Conservation (phyloP, 2,797 vertebrate genomes). For the Poeciliopsis gracilis region DNA sequence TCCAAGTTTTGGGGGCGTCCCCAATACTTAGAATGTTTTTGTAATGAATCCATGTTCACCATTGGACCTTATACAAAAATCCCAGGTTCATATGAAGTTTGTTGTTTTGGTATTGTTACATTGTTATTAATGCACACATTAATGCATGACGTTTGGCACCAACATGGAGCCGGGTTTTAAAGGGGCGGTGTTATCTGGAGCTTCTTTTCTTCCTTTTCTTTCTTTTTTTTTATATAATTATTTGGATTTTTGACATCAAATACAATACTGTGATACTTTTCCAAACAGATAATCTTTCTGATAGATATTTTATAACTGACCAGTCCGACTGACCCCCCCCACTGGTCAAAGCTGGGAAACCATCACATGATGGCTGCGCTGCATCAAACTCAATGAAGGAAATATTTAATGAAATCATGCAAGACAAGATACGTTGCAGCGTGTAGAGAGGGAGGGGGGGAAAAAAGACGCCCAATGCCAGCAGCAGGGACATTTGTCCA, state of each 20-base stretch:
- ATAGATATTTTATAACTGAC: background rate
- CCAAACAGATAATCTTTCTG: background rate
- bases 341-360: background rate
- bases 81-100: too few species aligned
- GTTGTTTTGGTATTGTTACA: too few species aligned
- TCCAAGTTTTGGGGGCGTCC: too few species aligned
- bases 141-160: too few species aligned
- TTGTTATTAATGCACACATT: too few species aligned
- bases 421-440: background rate
- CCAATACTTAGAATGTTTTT: too few species aligned
- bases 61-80: too few species aligned
- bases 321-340: background rate
- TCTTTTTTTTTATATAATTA: background rate
- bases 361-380: background rate
- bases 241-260: background rate
- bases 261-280: background rate
- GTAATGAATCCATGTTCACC: too few species aligned
- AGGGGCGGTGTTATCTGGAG: background rate
- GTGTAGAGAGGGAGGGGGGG: background rate
- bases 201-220: background rate
- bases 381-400: background rate
- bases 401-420: background rate
- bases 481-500: conserved; percentile 1
- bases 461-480: background rate
- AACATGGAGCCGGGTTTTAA: too few species aligned